These are phyloP conservation scores for Muricea muricata DNA, from an alignment of 92 coral and sea anemone genomes.

Conservation along the genomic window DNA sequence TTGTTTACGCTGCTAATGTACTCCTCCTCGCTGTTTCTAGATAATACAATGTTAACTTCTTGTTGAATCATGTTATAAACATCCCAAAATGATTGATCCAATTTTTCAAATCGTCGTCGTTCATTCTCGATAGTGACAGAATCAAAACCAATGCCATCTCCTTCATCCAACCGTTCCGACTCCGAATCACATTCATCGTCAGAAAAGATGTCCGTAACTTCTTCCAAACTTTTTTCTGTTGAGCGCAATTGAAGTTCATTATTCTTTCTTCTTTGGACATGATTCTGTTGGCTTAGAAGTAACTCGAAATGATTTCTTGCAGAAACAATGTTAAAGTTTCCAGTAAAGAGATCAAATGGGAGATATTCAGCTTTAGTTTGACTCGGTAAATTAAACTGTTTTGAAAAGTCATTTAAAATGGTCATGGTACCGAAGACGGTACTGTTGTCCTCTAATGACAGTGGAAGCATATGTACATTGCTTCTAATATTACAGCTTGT, in stretches of 20 bases:
- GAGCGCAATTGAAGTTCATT: conserved; percentile 46
- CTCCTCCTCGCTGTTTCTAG: conserved; percentile 50
- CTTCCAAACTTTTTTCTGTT: conserved; percentile 33
- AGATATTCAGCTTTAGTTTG: conserved; percentile 50
- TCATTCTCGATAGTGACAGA: conserved; percentile 29
- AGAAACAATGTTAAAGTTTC: conserved; percentile 45
- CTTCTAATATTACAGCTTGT: too few relatives aligned
- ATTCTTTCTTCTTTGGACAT: conserved; percentile 7
- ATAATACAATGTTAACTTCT: neutral
- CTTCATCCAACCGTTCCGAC: neutral
- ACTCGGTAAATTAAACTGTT: too few relatives aligned
- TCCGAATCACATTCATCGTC: neutral
- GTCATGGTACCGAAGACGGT: too few relatives aligned
- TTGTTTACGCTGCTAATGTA: conserved; percentile 27
- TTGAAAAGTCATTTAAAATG: too few relatives aligned
- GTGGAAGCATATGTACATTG: too few relatives aligned
- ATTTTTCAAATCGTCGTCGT: conserved; percentile 41
- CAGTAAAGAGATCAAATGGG: conserved; percentile 51
- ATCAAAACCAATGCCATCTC: neutral
- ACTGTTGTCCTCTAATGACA: too few relatives aligned
- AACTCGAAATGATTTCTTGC: conserved; percentile 48
- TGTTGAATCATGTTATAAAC: conserved; percentile 26
- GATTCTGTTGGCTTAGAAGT: conserved; percentile 48
- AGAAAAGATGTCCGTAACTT: conserved; percentile 20
- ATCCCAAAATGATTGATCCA: conserved; percentile 61